Conservation (phyloP, 1,140 invertebrate species). For the Pararge aegeria region DNA sequence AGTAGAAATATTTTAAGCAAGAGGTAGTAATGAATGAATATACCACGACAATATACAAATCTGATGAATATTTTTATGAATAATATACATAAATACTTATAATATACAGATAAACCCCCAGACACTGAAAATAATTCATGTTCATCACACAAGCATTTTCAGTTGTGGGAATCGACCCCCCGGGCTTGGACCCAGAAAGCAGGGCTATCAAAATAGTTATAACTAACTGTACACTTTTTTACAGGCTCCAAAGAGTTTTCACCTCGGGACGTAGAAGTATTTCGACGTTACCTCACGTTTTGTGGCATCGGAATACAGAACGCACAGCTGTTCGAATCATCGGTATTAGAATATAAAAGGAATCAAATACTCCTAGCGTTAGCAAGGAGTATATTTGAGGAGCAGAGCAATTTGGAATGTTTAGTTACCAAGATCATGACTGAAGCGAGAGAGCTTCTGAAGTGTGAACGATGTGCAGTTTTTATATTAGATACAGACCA, state of each 20-base stretch:
- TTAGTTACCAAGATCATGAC: constrained; percentile 98
- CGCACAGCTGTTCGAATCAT: constrained; percentile 97
- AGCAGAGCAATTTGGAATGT: constrained; percentile 94
- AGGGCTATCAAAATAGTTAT: no score
- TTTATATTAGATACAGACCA: constrained; percentile 93
- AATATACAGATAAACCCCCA: no score
- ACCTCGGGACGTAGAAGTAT: constrained; percentile 92
- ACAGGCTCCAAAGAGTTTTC: constrained; percentile 90
- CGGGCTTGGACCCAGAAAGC: no score
- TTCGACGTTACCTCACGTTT: constrained; percentile 94
- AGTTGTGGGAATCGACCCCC: no score
- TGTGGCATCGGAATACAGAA: constrained; percentile 98
- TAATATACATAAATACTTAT: no score
- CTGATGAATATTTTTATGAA: no score
- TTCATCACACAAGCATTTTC: no score
- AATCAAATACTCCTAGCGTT: constrained; percentile 95
- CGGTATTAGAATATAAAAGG: constrained; percentile 94
- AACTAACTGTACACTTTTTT: constrained; percentile 11
- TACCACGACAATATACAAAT: no score
- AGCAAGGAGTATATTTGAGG: constrained; percentile 94
- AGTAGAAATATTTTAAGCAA: no score
- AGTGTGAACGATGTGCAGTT: constrained; percentile 95
- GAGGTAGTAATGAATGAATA: no score
- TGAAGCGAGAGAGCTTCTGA: constrained; percentile 94
- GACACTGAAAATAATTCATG: no score